Evolutionary conservation across 2,797 vertebrate species (phyloP).

Genomic region (Gorsachius magnificus): DNA sequence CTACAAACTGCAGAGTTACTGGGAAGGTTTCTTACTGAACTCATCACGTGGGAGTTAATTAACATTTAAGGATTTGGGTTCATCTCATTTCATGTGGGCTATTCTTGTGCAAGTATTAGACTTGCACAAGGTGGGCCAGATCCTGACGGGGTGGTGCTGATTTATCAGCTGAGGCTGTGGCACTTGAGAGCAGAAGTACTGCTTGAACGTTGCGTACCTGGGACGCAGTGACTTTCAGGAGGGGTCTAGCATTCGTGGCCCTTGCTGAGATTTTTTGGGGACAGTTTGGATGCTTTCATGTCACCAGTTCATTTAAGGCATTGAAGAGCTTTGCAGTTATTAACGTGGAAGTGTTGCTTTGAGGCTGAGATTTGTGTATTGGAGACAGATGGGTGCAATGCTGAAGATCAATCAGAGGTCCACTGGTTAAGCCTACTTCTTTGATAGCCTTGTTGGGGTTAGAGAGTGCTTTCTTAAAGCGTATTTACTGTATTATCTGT

Average conservation of each 20-base stretch:
- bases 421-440: not conserved
- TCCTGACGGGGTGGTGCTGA: not conserved
- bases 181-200: not conserved
- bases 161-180: not conserved
- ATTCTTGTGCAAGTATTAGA: not conserved
- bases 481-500: constrained; percentile 12
- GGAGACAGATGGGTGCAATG: not conserved
- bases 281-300: not conserved
- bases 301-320: not conserved
- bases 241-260: not conserved
- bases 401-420: constrained; percentile 6
- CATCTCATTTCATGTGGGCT: not conserved
- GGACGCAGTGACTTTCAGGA: not conserved
- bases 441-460: constrained; percentile 7
- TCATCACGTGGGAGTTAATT: not conserved
- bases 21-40: not conserved
- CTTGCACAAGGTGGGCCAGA: no score
- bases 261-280: not conserved
- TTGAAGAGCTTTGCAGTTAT: not conserved
- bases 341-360: not conserved
- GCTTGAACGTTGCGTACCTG: not conserved
- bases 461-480: not conserved
- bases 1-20: not conserved
- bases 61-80: not conserved
- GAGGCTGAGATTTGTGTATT: not conserved